Percentiles rank a stretch among this genome's conserved stretches.
These are phyloP conservation scores for Papilio dardanus DNA, from an alignment of 1,140 invertebrate species.

Conservation along the genomic window DNA sequence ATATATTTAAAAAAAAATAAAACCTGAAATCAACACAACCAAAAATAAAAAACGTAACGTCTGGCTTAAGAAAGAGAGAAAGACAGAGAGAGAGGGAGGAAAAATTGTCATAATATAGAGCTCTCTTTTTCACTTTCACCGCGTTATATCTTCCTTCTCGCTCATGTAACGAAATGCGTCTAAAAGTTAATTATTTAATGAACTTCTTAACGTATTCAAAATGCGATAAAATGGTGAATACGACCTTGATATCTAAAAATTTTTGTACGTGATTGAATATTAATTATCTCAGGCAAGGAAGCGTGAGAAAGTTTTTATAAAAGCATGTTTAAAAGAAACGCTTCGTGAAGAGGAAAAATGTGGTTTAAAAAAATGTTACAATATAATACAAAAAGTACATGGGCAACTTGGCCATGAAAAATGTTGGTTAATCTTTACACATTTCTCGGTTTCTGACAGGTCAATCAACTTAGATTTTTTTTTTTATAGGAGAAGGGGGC, in stretches of 20 bases:
- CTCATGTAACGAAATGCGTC: background rate
- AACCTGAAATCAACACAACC: background rate
- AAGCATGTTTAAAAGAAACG: background rate
- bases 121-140: background rate
- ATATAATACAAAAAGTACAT: background rate
- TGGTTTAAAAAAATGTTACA: background rate
- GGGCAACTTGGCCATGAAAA: background rate
- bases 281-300: background rate
- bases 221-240: background rate
- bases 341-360: background rate
- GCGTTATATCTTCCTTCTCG: background rate
- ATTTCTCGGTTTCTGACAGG: background rate
- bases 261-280: background rate
- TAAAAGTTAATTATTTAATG: background rate
- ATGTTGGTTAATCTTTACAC: background rate
- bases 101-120: background rate
- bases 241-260: constrained; percentile 1
- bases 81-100: no score
- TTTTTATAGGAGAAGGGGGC: no score
- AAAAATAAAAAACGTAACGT: no score
- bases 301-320: background rate
- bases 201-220: background rate
- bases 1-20: background rate
- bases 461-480: background rate
- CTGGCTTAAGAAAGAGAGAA: no score